Percentiles rank a stretch among this genome's conserved stretches.
These are phyloP conservation scores for Narcine bancroftii DNA, from an alignment of 2,113 vertebrate species.

Conservation along the genomic window DNA sequence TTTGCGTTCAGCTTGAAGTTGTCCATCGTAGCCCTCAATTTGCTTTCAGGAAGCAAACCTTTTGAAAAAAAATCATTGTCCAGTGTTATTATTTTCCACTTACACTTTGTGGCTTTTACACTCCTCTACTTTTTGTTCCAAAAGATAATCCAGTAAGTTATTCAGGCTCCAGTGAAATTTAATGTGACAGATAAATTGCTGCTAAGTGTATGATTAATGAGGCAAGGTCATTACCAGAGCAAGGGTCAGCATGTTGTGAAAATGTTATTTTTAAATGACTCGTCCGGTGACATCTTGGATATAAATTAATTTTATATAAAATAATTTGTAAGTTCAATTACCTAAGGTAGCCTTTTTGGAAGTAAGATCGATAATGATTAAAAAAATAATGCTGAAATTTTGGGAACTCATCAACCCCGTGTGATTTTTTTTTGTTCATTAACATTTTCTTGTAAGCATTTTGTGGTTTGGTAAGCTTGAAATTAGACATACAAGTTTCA, in stretches of 20 bases:
- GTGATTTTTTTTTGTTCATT: neutral
- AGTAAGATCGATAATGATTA: neutral
- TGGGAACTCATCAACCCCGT: neutral
- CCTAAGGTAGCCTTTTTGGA: neutral
- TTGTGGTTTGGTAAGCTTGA: too few relatives aligned
- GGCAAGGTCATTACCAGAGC: neutral
- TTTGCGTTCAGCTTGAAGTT: too few relatives aligned
- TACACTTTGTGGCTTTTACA: neutral
- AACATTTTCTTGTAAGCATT: too few relatives aligned
- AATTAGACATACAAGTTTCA: too few relatives aligned
- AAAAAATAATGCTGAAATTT: neutral
- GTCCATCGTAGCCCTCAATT: too few relatives aligned
- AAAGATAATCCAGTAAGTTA: neutral
- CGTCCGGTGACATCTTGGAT: neutral
- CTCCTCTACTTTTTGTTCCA: neutral
- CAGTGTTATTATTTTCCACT: neutral
- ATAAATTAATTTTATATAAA: neutral
- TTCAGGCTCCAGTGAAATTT: neutral
- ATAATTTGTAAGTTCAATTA: neutral
- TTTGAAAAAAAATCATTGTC: too few relatives aligned
- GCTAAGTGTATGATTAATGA: neutral
- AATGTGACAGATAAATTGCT: neutral
- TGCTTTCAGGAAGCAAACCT: too few relatives aligned
- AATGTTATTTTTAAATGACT: neutral
- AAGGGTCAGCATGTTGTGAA: neutral